A percentile compares a stretch with the other conserved stretches of the same genome.
These are phyloP conservation scores for Heliconius melpomene DNA, from an alignment of 1,140 invertebrate genomes.

Conservation along the genomic window DNA sequence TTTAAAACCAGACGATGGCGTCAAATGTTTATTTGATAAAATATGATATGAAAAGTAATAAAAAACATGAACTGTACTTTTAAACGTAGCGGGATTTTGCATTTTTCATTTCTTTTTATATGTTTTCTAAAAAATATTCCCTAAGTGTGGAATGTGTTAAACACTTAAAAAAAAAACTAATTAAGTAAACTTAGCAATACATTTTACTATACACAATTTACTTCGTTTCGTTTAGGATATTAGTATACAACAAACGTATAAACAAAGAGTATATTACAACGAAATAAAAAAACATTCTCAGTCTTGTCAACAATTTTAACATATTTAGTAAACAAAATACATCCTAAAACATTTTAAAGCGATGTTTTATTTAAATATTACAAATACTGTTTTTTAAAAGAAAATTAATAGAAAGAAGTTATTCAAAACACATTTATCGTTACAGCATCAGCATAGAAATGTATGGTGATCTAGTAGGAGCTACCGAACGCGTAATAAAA, in stretches of 20 bases:
- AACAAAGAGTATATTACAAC: not conserved
- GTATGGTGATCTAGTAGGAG: slow-evolving; percentile 53
- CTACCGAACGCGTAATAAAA: slow-evolving; percentile 59
- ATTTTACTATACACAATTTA: not conserved
- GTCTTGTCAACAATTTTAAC: not conserved
- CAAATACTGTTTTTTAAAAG: slow-evolving; percentile 54
- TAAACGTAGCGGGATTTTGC: no score
- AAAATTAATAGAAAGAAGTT: slow-evolving; percentile 53
- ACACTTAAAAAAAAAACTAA: no score
- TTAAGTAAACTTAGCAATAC: not conserved
- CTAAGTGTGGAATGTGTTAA: no score
- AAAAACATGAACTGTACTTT: no score
- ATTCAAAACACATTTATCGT: slow-evolving; percentile 68
- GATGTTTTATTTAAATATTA: slow-evolving; percentile 34
- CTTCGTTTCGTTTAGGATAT: not conserved
- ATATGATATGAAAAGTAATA: no score
- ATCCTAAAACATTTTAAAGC: slow-evolving; percentile 41
- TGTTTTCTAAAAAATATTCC: no score
- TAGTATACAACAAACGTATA: not conserved
- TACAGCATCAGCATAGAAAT: slow-evolving; percentile 65
- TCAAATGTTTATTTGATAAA: no score
- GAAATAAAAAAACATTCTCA: not conserved
- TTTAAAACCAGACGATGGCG: no score
- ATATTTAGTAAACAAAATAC: slow-evolving; percentile 35
- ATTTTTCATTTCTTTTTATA: no score